These are phyloP conservation scores for Platysternon megacephalum DNA, from an alignment of 2,113 vertebrate species.

Conservation along the genomic window DNA sequence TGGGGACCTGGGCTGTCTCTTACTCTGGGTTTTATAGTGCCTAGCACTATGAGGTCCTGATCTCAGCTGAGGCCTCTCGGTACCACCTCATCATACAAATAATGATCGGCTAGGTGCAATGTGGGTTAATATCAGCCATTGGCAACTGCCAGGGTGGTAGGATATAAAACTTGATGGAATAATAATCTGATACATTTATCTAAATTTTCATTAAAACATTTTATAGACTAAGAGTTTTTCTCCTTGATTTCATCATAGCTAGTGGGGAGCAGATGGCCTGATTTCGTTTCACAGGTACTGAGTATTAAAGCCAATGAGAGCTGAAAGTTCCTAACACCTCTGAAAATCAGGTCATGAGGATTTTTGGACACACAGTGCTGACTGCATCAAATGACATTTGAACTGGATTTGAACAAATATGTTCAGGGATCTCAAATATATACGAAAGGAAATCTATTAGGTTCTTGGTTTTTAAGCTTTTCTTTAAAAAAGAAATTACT, in stretches of 20 bases:
- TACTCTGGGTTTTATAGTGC: background rate
- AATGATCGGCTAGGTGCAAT: background rate
- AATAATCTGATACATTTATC: background rate
- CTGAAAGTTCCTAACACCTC: background rate
- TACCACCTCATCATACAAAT: background rate
- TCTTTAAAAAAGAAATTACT: background rate
- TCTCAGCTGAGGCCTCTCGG: background rate
- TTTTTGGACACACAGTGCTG: background rate
- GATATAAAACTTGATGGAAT: rapidly evolving
- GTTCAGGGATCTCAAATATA: background rate
- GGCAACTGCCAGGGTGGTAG: background rate
- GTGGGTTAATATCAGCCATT: no score
- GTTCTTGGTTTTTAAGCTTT: background rate
- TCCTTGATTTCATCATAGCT: rapidly evolving
- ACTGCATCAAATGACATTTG: background rate
- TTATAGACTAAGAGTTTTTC: rapidly evolving
- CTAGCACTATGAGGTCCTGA: background rate
- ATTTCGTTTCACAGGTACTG: background rate
- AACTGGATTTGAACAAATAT: background rate
- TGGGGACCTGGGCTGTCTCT: background rate
- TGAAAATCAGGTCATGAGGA: background rate
- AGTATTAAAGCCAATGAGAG: background rate
- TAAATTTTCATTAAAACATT: background rate
- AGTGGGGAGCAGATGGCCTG: background rate
- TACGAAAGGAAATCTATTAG: background rate